Percentiles rank a stretch among this genome's conserved stretches.
Evolutionary conservation across 2,797 vertebrate genomes (phyloP).

Genomic region (Picus viridis): DNA sequence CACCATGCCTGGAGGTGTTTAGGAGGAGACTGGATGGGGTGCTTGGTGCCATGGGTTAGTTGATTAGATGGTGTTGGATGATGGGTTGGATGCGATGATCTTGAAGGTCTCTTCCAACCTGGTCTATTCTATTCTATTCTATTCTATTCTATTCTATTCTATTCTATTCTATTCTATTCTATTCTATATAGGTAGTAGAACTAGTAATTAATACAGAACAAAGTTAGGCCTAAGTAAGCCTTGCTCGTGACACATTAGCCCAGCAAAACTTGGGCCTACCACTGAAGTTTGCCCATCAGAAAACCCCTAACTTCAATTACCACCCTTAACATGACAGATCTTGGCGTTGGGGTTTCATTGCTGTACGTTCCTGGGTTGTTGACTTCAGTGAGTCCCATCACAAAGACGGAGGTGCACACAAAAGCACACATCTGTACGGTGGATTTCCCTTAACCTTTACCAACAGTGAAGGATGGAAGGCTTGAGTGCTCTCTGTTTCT

Average conservation of each 20-base stretch:
- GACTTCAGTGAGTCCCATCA: neutral
- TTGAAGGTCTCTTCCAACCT: no score
- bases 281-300: neutral
- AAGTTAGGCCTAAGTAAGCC: neutral
- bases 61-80: no score
- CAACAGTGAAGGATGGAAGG: neutral
- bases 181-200: neutral
- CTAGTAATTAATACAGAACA: neutral
- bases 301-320: neutral
- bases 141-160: no score
- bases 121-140: no score
- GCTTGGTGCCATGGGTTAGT: no score
- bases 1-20: no score
- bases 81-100: no score
- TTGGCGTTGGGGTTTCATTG: accelerated
- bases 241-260: neutral
- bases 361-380: neutral
- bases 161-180: no score
- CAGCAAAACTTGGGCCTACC: neutral
- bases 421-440: neutral
- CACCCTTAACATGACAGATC: accelerated
- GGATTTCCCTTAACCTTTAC: neutral
- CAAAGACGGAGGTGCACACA: neutral
- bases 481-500: neutral
- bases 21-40: no score